Evolutionary conservation across 2,113 vertebrate species (phyloP), one percentile per base, ranked within the genome.

Genomic region (Hippocampus comes): DNA sequence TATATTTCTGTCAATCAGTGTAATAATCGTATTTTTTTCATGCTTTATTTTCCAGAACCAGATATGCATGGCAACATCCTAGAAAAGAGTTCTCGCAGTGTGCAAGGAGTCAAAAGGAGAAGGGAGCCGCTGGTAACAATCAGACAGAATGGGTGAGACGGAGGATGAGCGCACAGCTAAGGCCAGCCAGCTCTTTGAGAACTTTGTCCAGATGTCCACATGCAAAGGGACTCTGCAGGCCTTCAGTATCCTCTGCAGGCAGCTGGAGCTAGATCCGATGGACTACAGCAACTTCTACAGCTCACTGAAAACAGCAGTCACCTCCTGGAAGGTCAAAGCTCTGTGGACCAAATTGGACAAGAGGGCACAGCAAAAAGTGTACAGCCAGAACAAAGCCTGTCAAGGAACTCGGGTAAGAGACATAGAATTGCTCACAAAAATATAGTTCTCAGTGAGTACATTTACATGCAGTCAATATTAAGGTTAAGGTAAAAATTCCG

Each of bases 291-390:
- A 88, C 85, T 98, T 99, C 86, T 98, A 96, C 88, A 85, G 83
- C 70, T 94, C 90, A 38, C 93, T 99, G 25, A 98, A 98, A 87
- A 93, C 91, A 0, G 94, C 94, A 2, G 86, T 98, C 85, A 96
- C 91, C 76, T 93, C 91, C 0, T 99, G 97, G 97, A 99, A 98
- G 80, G 96, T 96, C 90, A 96, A 97, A 85, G 95, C 94, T 68
- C 92, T 99, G 70, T 99, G 96, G 96, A 94, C 95, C 85, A 99
- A 98, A 82, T 88, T 99, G 85, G 97, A 99, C 86, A 98, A 99
- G 73, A 92, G 94, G 81, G 94, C 95, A 6, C 91, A 93, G 83
- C 96, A 98, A 76, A 98, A 97, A 82, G 96, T 95, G 43, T 99
- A 98, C 82, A 95, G 92, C 77, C 93, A 94, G 0, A 95, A 94